A percentile compares a stretch with the other conserved stretches of the same genome.
Evolutionary conservation across 1,140 invertebrate genomes (phyloP).

Genomic region (Brachionus asplanchnoidis): DNA sequence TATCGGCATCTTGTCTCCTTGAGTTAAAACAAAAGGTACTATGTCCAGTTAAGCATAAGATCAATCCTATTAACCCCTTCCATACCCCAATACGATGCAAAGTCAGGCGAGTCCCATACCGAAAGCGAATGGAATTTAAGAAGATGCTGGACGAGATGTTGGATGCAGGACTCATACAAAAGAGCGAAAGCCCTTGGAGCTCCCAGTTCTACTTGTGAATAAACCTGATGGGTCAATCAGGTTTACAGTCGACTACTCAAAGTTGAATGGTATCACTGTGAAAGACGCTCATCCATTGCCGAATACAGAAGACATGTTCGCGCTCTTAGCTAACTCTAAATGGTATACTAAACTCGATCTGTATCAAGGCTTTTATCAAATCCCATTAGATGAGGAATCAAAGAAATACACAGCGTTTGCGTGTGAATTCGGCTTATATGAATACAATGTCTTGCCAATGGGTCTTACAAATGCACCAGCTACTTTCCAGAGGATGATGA

Average conservation of each 20-base stretch:
- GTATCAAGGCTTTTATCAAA: neutral
- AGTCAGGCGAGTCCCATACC: neutral
- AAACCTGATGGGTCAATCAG: neutral
- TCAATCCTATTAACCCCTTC: neutral
- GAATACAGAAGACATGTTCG: conserved; percentile 7
- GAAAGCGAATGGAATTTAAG: neutral
- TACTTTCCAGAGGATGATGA: conserved; percentile 26
- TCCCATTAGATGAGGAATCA: neutral
- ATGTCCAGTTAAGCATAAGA: neutral
- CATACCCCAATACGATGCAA: neutral
- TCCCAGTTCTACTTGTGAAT: neutral
- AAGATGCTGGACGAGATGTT: neutral
- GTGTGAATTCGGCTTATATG: neutral
- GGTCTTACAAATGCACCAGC: neutral
- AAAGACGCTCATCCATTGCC: neutral
- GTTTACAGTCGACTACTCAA: conserved; percentile 4
- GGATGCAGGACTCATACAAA: conserved; percentile 37
- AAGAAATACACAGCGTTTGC: conserved; percentile 3
- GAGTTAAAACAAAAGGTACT: neutral
- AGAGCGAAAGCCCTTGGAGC: neutral
- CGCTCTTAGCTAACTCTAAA: neutral
- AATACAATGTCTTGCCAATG: conserved; percentile 8
- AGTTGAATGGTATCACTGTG: neutral
- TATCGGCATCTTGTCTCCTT: neutral
- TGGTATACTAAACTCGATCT: neutral